Evolutionary conservation across 2,113 vertebrate species (phyloP), one percentile per base, ranked within the genome.

Genomic region (Dromiciops gliroides): DNA sequence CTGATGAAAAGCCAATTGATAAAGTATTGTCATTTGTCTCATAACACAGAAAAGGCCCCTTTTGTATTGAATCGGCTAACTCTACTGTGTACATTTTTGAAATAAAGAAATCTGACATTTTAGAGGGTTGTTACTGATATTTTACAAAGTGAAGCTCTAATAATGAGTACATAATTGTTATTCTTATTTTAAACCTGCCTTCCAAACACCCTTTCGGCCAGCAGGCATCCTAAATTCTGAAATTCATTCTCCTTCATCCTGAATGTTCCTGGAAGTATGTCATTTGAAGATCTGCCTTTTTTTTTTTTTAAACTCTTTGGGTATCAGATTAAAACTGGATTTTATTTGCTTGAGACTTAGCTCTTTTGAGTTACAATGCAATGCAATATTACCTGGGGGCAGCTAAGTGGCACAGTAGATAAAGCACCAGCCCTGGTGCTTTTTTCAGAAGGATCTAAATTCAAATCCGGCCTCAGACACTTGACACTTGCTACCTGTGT

Each of bases 41-140:
- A 44, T 48, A 89, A 53, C 48, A 89, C 93, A 88, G 96, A 93
- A 96, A 98, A 94, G 92, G 96, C 93, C 94, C 2, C 16, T 98
- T 99, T 98, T 98, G 97, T 98, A 98, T 96, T 97, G 96, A 97
- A 96, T 25, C 0, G 93, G 95, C 98, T 91, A 97, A 97, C 37
- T 93, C 9, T 53, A 92, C 94, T 83, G 97, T 98, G 96, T 93
- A 97, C 95, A 97, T 98, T 97, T 98, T 97, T 50, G 91, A 96
- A 97, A 97, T 97, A 98, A 98, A 98, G 95, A 98, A 97, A 97
- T 3, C 91, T 91, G 67, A 92, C 0, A 0, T 98, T 98, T 97
- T 97, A 60, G 92, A 94, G 53, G 12, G n/a, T 6, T 44, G 67
- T 90, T 7, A 4, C 94, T n/a, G 67, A 37, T 96, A 31, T 95